Conservation (phyloP, 2,888 invertebrate species). For the Acleris cristana region DNA sequence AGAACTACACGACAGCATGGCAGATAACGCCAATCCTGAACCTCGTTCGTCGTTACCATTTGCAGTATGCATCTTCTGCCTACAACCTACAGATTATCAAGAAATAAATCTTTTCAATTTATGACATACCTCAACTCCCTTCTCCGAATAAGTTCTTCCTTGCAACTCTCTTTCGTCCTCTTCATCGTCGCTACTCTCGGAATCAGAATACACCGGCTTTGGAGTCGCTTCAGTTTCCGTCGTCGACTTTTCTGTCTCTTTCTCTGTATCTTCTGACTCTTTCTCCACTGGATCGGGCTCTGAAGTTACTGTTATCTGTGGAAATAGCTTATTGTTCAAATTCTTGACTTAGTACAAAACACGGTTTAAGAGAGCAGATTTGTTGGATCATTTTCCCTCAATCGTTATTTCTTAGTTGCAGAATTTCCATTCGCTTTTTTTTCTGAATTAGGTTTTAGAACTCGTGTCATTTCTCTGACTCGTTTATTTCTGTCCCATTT, state of each 20-base stretch:
- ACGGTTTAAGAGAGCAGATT: too few species aligned
- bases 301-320: slow-evolving; percentile 75
- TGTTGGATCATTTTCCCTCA: not conserved
- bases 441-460: too few species aligned
- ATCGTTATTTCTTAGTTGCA: too few species aligned
- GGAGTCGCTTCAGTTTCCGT: slow-evolving; percentile 44
- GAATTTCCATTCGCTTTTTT: too few species aligned
- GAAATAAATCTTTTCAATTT: too few species aligned
- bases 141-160: slow-evolving; percentile 90
- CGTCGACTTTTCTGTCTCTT: slow-evolving; percentile 50
- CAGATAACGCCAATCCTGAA: too few species aligned
- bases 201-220: slow-evolving; percentile 81
- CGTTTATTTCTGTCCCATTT: too few species aligned
- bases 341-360: too few species aligned
- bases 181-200: slow-evolving; percentile 86
- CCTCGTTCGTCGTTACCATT: too few species aligned
- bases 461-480: too few species aligned
- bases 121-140: slow-evolving; percentile 87
- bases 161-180: slow-evolving; percentile 91
- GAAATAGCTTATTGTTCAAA: not conserved
- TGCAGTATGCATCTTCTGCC: too few species aligned
- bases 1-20: too few species aligned
- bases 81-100: not conserved
- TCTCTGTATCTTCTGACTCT: slow-evolving; percentile 50
- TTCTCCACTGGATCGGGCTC: slow-evolving; percentile 60